phyloP scores from a whole-genome alignment of 2,888 invertebrate genomes.

The Hirtodrosophila duncani region DNA sequence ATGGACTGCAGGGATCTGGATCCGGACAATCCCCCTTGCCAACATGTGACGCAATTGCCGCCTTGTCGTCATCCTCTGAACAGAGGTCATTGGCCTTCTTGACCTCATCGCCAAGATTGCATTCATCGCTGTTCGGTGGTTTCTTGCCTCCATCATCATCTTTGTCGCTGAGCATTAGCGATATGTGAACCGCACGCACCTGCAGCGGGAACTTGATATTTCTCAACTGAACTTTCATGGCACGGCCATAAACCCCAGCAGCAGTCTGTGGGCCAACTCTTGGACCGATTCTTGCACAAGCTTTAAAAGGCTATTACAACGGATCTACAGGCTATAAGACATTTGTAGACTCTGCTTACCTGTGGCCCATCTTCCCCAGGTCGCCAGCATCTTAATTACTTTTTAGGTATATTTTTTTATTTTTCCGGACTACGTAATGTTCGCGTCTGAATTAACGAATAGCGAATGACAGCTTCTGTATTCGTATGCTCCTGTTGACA shows the following conservation, averaged over 20 bases:
- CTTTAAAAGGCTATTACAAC: constrained; percentile 11
- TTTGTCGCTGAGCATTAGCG: constrained; percentile 3
- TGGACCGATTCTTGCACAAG: constrained; percentile 9
- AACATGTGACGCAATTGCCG: constrained; percentile 7
- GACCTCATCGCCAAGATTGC: constrained; percentile 1
- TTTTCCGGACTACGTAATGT: not conserved
- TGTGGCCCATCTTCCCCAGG: constrained; percentile 33
- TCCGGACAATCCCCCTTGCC: too few relatives aligned
- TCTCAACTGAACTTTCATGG: not conserved
- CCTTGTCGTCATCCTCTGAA: constrained; percentile 5
- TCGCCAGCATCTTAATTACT: constrained; percentile 29
- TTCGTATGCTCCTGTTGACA: too few relatives aligned
- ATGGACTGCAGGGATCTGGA: too few relatives aligned
- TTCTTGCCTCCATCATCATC: constrained; percentile 6
- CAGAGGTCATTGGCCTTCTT: constrained; percentile 1
- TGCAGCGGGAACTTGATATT: not conserved
- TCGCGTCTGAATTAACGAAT: not conserved
- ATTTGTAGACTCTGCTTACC: constrained; percentile 29
- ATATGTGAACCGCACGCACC: constrained; percentile 22
- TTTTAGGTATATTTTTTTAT: not conserved
- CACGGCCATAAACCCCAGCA: not conserved
- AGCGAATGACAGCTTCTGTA: not conserved
- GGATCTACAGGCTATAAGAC: not conserved
- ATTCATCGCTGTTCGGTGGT: constrained; percentile 6
- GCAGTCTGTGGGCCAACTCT: constrained; percentile 10